Conservation (phyloP, 2,113 vertebrate species). For the Rhynchomys soricoides region DNA sequence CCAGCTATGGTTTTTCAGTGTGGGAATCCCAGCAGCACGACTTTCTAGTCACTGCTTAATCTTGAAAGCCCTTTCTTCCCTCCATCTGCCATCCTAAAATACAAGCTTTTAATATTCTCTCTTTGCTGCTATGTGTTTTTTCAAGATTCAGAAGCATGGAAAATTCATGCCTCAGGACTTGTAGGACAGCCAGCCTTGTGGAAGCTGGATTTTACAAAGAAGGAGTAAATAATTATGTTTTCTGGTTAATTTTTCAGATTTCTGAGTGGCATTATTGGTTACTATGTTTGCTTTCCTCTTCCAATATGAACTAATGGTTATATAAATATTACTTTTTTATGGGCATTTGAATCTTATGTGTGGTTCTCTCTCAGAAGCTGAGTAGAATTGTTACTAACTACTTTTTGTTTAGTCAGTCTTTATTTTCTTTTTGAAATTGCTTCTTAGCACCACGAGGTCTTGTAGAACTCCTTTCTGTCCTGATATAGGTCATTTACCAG, state of each 20-base stretch:
- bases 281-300: background rate
- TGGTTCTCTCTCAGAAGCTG: background rate
- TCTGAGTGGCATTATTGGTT: background rate
- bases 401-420: background rate
- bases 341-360: background rate
- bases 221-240: conserved; percentile 35
- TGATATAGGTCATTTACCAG: background rate
- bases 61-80: background rate
- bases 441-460: background rate
- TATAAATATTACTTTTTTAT: background rate
- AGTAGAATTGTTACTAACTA: background rate
- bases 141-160: conserved; percentile 2
- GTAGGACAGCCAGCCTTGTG: background rate
- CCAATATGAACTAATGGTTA: conserved; percentile 5
- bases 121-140: background rate
- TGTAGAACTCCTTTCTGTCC: background rate
- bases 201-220: background rate
- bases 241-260: background rate
- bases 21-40: background rate
- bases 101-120: background rate
- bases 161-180: background rate
- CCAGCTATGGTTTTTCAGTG: background rate
- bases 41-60: background rate
- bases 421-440: conserved; percentile 21
- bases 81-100: background rate